Conservation (phyloP, 1,140 invertebrate species). For the Lordiphosa clarofinis region DNA sequence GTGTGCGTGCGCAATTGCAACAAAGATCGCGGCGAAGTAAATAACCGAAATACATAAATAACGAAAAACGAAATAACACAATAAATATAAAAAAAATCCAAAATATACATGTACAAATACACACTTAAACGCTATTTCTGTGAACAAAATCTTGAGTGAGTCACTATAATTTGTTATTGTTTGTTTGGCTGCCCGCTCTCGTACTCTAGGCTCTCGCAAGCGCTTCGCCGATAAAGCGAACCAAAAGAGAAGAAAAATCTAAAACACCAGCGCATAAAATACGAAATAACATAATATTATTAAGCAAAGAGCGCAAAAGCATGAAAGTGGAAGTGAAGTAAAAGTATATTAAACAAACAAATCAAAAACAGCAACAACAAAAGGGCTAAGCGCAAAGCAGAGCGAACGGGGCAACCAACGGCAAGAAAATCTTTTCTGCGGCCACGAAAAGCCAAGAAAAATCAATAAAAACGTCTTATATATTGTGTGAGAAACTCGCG, state of each 20-base stretch:
- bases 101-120: slow-evolving; percentile 17
- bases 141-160: slow-evolving; percentile 30
- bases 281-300: slow-evolving; percentile 40
- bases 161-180: slow-evolving; percentile 39
- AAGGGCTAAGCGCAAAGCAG: slow-evolving; percentile 8
- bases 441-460: slow-evolving; percentile 53
- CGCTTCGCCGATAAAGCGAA: slow-evolving; percentile 1
- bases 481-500: slow-evolving; percentile 21
- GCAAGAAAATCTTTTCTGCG: slow-evolving; percentile 38
- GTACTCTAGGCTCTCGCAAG: slow-evolving; percentile 4
- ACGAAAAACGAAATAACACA: slow-evolving; percentile 2
- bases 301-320: slow-evolving; percentile 45
- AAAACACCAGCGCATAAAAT: slow-evolving; percentile 1
- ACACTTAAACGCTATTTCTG: slow-evolving; percentile 24
- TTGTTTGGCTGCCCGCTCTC: slow-evolving; percentile 28
- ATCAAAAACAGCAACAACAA: not conserved
- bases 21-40: slow-evolving; percentile 13
- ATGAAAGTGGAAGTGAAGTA: slow-evolving; percentile 26
- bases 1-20: slow-evolving; percentile 38
- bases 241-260: slow-evolving; percentile 19
- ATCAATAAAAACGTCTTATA: slow-evolving; percentile 55
- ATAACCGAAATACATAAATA: slow-evolving; percentile 24
- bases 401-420: slow-evolving; percentile 6
- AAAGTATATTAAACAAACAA: slow-evolving; percentile 2
- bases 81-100: slow-evolving; percentile 1